Evolutionary conservation across 2,888 invertebrate species (phyloP).

Genomic region (Mongoloraphidia duomilia): DNA sequence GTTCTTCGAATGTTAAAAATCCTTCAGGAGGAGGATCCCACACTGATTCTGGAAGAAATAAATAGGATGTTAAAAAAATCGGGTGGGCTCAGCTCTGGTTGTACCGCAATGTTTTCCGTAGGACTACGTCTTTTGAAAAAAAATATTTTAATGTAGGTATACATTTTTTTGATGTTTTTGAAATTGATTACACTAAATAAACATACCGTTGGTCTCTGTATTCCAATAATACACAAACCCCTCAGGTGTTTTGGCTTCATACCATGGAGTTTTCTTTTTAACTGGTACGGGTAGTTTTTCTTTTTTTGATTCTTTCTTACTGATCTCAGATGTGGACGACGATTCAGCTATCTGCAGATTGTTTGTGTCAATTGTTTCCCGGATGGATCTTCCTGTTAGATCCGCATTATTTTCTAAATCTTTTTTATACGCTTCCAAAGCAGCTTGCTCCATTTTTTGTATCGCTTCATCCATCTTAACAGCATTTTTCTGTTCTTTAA

Average conservation of each 20-base stretch:
- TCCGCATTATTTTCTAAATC: conserved; percentile 62
- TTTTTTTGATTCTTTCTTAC: conserved; percentile 12
- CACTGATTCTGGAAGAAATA: conserved; percentile 45
- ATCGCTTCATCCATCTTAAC: conserved; percentile 66
- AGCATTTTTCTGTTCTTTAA: conserved; percentile 62
- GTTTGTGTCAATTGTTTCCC: conserved; percentile 22
- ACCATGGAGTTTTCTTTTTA: conserved; percentile 46
- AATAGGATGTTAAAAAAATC: conserved; percentile 3
- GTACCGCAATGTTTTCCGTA: too few species aligned
- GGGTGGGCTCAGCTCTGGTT: too few species aligned
- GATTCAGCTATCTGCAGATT: conserved; percentile 22
- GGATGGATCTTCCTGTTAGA: conserved; percentile 39
- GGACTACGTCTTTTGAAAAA: too few species aligned
- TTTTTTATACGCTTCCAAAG: conserved; percentile 72
- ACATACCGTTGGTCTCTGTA: conserved; percentile 58
- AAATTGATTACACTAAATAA: not conserved
- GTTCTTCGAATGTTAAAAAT: conserved; percentile 50
- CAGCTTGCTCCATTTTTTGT: conserved; percentile 80
- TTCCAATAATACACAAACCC: conserved; percentile 81
- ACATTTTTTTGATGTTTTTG: not conserved
- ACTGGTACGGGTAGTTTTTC: conserved; percentile 11
- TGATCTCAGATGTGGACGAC: conserved; percentile 18
- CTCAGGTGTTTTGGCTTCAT: conserved; percentile 61
- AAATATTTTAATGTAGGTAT: too few species aligned
- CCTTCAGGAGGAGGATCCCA: conserved; percentile 66